Evolutionary conservation across 2,113 vertebrate genomes (phyloP).

Genomic region (Myotis yumanensis): DNA sequence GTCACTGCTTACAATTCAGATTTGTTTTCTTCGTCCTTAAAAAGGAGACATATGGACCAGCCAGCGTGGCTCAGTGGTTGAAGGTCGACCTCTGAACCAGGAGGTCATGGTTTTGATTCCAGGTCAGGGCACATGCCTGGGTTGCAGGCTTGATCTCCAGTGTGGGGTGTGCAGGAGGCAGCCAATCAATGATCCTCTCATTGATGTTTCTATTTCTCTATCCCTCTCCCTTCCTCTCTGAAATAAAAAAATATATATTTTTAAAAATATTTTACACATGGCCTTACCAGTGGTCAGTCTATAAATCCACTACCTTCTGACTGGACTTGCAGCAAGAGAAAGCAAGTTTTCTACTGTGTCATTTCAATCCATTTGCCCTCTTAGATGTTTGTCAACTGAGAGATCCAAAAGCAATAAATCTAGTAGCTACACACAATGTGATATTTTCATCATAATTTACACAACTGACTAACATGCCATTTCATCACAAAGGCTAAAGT

Average conservation of each 20-base stretch:
- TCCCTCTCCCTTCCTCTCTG: no score
- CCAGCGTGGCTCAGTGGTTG: no score
- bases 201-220: no score
- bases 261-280: no score
- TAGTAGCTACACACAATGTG: not conserved
- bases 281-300: not conserved
- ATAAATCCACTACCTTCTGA: not conserved
- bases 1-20: not conserved
- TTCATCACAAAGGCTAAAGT: not conserved
- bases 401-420: constrained; percentile 16
- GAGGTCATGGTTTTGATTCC: no score
- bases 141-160: no score
- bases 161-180: no score
- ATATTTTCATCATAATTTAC: not conserved
- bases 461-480: not conserved
- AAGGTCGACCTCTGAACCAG: no score
- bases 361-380: not conserved
- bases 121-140: no score
- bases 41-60: not conserved
- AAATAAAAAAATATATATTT: no score
- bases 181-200: no score
- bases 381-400: not conserved
- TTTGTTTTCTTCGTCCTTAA: not conserved
- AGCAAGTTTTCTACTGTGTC: not conserved
- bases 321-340: not conserved